Base-by-base conservation (phyloP, 2,797 vertebrate genomes). In the Notolepis coatsorum region DNA sequence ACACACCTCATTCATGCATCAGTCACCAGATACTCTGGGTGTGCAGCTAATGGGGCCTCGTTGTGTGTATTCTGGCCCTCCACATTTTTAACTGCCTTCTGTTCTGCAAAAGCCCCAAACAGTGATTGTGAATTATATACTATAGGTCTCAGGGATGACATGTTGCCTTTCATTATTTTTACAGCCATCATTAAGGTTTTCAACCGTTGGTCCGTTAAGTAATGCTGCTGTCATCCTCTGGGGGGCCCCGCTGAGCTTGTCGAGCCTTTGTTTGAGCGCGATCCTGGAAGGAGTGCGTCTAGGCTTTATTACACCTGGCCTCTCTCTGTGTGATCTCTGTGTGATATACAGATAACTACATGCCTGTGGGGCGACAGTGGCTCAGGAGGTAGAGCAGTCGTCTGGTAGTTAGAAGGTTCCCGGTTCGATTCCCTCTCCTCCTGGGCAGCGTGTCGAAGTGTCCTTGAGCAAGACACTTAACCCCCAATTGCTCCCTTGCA, bases 21-120 rank as follows among this genome's bases (percentile, higher is more conserved):
- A 79, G 80, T 81, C 73, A 81, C 64, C 51, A 79, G 70, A 87
- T 69, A 80, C 68, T 50, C 59, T 0, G 0, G 27, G 65, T 67
- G 55, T 71, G 53, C 60, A 72, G 43, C 69, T 81, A 84, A 80
- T 85, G 62, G 77, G n/a, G 51, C 55, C 52, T 58, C 55, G 27
- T 54, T 56, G 62, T 77, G 62, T 77, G 53, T 66, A 73, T 77
- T 73, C 73, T 81, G 71, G 65, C 58, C 42, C 20, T 68, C 13
- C n/a, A 35, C 38, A 30, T 68, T 78, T n/a, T 73, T 55, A 73
- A 74, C 72, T 60, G 47, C 31, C 73, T 73, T 80, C 57, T 74
- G 30, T 74, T 63, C 49, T 65, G 23, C 49, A 52, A n/a, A n/a
- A 74, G 70, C 79, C 33, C 53, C 23, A 61, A 53, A 17, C 73